These are phyloP conservation scores for Nymphalis urticae DNA, from an alignment of 2,888 invertebrate species.

Conservation along the genomic window DNA sequence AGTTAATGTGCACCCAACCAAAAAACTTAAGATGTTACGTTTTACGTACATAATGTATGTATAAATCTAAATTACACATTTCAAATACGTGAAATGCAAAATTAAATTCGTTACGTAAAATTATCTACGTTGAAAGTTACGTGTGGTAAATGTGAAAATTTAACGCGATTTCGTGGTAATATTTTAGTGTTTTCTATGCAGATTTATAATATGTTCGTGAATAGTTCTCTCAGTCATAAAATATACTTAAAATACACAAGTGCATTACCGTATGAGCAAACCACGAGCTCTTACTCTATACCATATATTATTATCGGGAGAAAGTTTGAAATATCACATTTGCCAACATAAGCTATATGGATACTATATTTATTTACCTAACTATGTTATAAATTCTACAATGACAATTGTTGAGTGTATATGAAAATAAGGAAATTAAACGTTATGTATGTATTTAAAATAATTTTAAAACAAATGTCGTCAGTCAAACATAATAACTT, in stretches of 20 bases:
- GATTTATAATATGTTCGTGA: background rate
- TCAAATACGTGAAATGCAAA: too few species aligned
- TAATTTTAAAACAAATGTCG: too few species aligned
- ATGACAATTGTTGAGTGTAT: background rate
- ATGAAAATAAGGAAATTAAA: too few species aligned
- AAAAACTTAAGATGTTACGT: too few species aligned
- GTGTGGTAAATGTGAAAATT: constrained; percentile 1
- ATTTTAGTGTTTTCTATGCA: constrained; percentile 10
- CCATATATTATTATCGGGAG: constrained; percentile 23
- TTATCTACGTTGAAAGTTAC: background rate
- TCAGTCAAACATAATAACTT: too few species aligned
- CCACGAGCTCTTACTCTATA: constrained; percentile 29
- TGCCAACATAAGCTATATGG: constrained; percentile 4
- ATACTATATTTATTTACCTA: constrained; percentile 11
- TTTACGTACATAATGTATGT: too few species aligned
- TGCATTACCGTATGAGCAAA: constrained; percentile 25
- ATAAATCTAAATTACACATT: too few species aligned
- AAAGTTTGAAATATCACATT: constrained; percentile 31
- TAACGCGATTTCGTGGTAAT: constrained; percentile 2
- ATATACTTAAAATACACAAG: constrained; percentile 25
- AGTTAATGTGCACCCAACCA: too few species aligned
- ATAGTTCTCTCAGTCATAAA: constrained; percentile 25
- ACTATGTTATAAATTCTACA: background rate
- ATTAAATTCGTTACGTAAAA: background rate
- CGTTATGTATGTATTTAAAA: too few species aligned